Evolutionary conservation across 2,797 vertebrate species (phyloP).

Genomic region (Cichlasoma orientale): DNA sequence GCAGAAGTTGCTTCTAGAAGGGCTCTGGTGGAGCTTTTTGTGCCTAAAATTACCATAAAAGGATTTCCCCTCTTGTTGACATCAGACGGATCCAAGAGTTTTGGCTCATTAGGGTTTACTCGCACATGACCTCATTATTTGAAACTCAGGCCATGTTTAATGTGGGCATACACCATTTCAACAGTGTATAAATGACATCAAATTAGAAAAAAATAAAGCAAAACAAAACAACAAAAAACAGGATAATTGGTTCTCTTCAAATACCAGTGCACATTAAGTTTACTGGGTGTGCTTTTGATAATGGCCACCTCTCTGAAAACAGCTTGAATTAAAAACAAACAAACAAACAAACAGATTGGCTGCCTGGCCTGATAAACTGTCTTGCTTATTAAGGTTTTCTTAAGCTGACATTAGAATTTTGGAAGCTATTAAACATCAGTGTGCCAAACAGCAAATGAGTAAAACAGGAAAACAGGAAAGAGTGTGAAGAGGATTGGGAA

Average conservation of each 20-base stretch:
- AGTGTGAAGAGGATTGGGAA: background rate
- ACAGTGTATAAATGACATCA: background rate
- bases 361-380: background rate
- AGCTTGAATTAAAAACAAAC: background rate
- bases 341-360: background rate
- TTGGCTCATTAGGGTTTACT: background rate
- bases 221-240: background rate
- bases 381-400: background rate
- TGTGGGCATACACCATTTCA: background rate
- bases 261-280: background rate
- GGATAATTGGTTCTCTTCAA: background rate
- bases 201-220: background rate
- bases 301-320: background rate
- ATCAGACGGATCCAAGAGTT: background rate
- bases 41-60: background rate
- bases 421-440: conserved; percentile 28
- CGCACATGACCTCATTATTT: background rate
- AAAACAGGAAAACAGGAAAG: background rate
- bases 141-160: background rate
- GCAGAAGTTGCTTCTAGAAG: background rate
- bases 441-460: background rate
- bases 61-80: background rate
- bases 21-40: background rate
- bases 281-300: background rate
- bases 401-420: background rate